These are phyloP conservation scores for Cheirogaleus medius DNA, from an alignment of 2,113 vertebrate species.

Conservation along the genomic window DNA sequence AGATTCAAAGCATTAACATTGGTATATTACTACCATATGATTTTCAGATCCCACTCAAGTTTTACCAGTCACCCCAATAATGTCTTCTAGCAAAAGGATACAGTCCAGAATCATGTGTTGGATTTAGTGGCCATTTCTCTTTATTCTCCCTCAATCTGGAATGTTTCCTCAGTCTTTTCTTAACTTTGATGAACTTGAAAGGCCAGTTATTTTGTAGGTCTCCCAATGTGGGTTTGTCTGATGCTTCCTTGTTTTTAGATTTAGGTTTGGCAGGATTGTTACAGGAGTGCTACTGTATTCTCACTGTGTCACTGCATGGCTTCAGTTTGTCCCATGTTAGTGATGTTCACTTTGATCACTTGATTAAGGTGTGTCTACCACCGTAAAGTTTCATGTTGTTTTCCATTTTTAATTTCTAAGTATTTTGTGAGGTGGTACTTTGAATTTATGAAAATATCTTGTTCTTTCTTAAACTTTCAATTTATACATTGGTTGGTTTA, in stretches of 20 bases:
- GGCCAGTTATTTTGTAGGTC: not conserved
- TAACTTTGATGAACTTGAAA: not conserved
- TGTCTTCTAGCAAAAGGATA: not conserved
- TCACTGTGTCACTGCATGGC: not conserved
- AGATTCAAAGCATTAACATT: not conserved
- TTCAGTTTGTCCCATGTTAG: not conserved
- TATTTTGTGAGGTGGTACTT: not conserved
- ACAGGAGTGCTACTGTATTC: not conserved
- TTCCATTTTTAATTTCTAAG: conserved; percentile 5
- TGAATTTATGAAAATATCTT: not conserved
- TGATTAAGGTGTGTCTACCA: not conserved
- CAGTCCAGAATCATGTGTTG: not conserved
- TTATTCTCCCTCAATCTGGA: not conserved
- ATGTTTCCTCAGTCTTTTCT: not conserved
- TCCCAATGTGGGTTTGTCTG: not conserved
- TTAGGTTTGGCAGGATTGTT: not conserved
- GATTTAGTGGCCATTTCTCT: not conserved
- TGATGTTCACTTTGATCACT: not conserved
- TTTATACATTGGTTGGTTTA: not conserved
- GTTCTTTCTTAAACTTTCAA: not conserved
- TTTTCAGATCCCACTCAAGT: not conserved
- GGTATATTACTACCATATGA: not conserved
- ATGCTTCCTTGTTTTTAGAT: not conserved
- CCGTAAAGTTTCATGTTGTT: not conserved
- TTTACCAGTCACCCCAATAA: not conserved